These are phyloP conservation scores for Xylota segnis DNA, from an alignment of 2,888 invertebrate species.

Conservation along the genomic window DNA sequence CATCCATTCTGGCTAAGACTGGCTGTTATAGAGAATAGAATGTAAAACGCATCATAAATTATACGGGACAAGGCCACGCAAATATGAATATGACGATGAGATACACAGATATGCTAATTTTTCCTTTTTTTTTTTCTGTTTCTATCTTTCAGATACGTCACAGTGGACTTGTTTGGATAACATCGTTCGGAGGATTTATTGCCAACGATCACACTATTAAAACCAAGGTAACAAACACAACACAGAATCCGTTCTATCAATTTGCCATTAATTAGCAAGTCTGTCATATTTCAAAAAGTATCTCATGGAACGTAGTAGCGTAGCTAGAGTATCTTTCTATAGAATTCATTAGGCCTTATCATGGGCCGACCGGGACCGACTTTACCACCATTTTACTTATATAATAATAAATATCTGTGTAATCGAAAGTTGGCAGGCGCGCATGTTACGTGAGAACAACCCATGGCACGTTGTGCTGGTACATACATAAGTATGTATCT, in stretches of 20 bases:
- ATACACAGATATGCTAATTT: conserved; percentile 22
- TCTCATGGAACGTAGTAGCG: conserved; percentile 34
- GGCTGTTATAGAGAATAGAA: conserved; percentile 57
- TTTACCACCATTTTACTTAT: conserved; percentile 41
- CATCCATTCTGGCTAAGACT: conserved; percentile 38
- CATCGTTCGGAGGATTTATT: conserved; percentile 71
- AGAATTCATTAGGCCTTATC: conserved; percentile 69
- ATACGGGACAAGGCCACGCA: conserved; percentile 75
- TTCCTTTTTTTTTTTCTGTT: conserved; percentile 44
- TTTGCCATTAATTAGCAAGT: conserved; percentile 72
- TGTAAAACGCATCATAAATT: conserved; percentile 75
- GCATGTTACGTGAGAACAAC: conserved; percentile 72
- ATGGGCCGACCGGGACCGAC: background rate
- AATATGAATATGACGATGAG: conserved; percentile 56
- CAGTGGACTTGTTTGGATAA: conserved; percentile 60
- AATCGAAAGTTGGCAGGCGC: conserved; percentile 72
- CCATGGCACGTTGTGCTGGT: conserved; percentile 53
- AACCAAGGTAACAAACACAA: conserved; percentile 48
- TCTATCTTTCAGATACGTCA: conserved; percentile 74
- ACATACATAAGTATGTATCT: conserved; percentile 27
- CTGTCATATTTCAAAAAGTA: conserved; percentile 38
- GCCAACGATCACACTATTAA: conserved; percentile 64
- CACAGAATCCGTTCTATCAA: conserved; percentile 69
- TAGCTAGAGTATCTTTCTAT: conserved; percentile 44
- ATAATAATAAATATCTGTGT: conserved; percentile 69